phyloP scores from a whole-genome alignment of 2,113 vertebrate species.

The Gobius niger region DNA sequence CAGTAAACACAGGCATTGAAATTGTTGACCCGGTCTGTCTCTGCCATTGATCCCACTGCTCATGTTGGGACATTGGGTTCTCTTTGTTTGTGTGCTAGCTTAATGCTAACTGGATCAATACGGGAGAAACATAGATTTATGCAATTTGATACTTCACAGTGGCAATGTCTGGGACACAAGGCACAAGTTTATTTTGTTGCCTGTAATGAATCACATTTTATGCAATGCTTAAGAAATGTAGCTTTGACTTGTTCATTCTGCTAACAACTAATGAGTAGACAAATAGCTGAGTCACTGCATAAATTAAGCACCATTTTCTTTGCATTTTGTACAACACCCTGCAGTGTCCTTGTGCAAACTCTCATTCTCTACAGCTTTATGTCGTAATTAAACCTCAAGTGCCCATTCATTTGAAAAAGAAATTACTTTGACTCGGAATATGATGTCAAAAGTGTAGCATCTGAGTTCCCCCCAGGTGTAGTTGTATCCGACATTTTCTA shows the following conservation, averaged over 20 bases:
- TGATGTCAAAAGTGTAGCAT: conserved; percentile 60
- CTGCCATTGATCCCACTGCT: conserved; percentile 61
- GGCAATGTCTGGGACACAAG: neutral
- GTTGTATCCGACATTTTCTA: conserved; percentile 18
- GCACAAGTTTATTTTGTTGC: too few species aligned
- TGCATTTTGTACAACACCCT: neutral
- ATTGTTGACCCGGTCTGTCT: conserved; percentile 56
- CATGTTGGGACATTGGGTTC: conserved; percentile 47
- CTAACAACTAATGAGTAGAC: neutral
- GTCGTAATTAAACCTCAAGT: conserved; percentile 39
- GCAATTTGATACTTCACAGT: conserved; percentile 39
- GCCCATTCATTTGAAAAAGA: conserved; percentile 53
- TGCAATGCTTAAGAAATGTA: neutral
- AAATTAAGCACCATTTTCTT: neutral
- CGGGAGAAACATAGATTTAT: conserved; percentile 37
- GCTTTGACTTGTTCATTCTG: neutral
- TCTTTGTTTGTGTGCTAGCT: conserved; percentile 40
- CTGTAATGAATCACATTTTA: neutral
- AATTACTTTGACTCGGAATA: conserved; percentile 64
- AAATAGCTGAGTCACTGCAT: conserved; percentile 1
- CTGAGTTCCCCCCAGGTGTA: conserved; percentile 53
- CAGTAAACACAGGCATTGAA: conserved; percentile 64
- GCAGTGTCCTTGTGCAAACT: conserved; percentile 1
- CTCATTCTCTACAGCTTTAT: neutral
- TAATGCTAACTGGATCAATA: conserved; percentile 58